Percentiles rank a stretch among this genome's conserved stretches.
phyloP scores from a whole-genome alignment of 1,140 invertebrate genomes.

The Luehdorfia chinensis region DNA sequence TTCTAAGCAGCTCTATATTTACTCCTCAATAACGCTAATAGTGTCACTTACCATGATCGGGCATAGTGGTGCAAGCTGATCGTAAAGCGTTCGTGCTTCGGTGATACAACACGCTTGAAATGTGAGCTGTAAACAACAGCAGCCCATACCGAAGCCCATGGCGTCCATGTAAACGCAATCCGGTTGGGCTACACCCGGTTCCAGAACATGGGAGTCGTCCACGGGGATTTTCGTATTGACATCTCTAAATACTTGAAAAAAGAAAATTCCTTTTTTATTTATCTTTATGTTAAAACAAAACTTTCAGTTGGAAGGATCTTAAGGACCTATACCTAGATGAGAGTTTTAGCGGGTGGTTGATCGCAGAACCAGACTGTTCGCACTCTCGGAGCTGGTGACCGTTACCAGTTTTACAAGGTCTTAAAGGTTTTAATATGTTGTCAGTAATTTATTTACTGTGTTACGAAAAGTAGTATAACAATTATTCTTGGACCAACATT shows the following conservation, averaged over 20 bases:
- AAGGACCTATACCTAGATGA: too few species aligned
- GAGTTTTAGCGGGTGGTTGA: background rate
- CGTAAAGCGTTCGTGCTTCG: conserved; percentile 97
- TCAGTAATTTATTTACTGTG: too few species aligned
- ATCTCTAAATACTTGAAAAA: conserved; percentile 91
- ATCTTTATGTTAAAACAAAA: too few species aligned
- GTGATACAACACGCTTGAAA: conserved; percentile 98
- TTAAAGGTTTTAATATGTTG: too few species aligned
- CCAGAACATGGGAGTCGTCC: conserved; percentile 80
- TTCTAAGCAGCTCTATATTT: too few species aligned
- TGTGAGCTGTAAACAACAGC: conserved; percentile 97
- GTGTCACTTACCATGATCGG: conserved; percentile 97
- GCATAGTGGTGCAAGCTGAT: conserved; percentile 97
- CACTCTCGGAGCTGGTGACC: too few species aligned
- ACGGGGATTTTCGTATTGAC: conserved; percentile 89
- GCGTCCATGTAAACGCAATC: conserved; percentile 98
- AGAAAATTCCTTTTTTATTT: background rate
- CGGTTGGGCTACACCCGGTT: conserved; percentile 81
- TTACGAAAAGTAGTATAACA: too few species aligned
- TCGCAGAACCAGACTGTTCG: too few species aligned
- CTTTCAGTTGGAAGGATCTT: too few species aligned
- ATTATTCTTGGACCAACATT: too few species aligned
- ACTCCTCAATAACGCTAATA: too few species aligned
- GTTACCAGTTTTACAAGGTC: too few species aligned
- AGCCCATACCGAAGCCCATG: conserved; percentile 99